Evolutionary conservation across 2,113 vertebrate species (phyloP).

Genomic region (Numida meleagris): DNA sequence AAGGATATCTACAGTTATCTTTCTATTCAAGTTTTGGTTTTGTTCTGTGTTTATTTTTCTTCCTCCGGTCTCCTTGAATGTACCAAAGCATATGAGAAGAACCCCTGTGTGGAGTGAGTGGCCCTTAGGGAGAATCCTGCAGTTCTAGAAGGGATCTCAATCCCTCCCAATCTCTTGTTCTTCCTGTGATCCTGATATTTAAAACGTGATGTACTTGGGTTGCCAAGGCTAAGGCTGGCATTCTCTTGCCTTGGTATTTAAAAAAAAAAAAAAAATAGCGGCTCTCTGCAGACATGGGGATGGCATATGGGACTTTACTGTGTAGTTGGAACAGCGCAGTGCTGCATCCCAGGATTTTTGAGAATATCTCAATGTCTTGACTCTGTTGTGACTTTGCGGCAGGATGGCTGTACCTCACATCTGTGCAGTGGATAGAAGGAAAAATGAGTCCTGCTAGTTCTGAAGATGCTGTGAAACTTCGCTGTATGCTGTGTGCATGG

Average conservation of each 20-base stretch:
- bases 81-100: not conserved
- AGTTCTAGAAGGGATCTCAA: not conserved
- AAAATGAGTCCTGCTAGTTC: not conserved
- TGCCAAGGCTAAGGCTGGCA: not conserved
- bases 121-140: not conserved
- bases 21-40: not conserved
- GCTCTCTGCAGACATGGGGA: not conserved
- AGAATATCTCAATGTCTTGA: not conserved
- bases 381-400: not conserved
- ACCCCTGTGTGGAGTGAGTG: not conserved
- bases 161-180: not conserved
- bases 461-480: not conserved
- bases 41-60: not conserved
- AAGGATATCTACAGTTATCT: not conserved
- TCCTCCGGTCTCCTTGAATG: not conserved
- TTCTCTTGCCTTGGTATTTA: not conserved
- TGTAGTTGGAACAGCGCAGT: not conserved
- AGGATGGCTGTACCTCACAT: not conserved
- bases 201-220: not conserved
- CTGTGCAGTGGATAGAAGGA: not conserved
- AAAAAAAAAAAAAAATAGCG: not conserved
- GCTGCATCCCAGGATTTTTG: not conserved
- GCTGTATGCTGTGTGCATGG: not conserved
- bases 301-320: not conserved
- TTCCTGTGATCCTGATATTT: not conserved